A percentile compares a stretch with the other conserved stretches of the same genome.
phyloP scores from a whole-genome alignment of 2,888 invertebrate species.

The Nezara viridula region DNA sequence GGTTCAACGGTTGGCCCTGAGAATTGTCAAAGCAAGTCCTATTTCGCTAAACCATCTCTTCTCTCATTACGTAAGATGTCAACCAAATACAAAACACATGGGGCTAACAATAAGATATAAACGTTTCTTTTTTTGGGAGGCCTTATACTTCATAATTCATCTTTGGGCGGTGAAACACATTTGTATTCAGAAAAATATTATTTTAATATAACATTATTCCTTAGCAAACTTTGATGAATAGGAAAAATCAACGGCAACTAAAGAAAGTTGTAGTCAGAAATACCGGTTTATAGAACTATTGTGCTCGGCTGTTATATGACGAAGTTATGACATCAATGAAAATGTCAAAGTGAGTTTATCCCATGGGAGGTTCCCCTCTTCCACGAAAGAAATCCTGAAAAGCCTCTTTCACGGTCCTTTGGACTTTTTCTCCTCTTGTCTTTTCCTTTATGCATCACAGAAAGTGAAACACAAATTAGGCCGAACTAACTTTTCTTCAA shows the following conservation, averaged over 20 bases:
- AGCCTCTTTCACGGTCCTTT: slow-evolving; percentile 27
- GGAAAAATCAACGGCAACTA: background rate
- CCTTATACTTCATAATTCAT: no score
- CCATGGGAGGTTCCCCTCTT: background rate
- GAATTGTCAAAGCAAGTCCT: no score
- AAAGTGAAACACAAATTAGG: background rate
- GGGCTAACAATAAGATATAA: no score
- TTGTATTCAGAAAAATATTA: no score
- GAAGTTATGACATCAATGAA: slow-evolving; percentile 13
- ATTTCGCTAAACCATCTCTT: no score
- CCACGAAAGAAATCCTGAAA: background rate
- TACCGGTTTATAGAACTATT: background rate
- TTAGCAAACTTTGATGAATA: background rate
- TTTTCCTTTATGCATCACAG: background rate
- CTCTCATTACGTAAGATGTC: no score
- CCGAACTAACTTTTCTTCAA: background rate
- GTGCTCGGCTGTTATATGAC: background rate
- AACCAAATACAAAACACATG: no score
- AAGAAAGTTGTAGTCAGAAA: background rate
- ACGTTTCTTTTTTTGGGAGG: no score
- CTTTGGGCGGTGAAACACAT: background rate
- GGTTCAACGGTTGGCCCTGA: no score
- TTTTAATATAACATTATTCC: no score
- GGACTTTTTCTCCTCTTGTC: background rate
- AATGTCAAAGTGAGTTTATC: slow-evolving; percentile 25